Evolutionary conservation across 2,113 vertebrate genomes (phyloP).

Genomic region (Pangasianodon gigas): DNA sequence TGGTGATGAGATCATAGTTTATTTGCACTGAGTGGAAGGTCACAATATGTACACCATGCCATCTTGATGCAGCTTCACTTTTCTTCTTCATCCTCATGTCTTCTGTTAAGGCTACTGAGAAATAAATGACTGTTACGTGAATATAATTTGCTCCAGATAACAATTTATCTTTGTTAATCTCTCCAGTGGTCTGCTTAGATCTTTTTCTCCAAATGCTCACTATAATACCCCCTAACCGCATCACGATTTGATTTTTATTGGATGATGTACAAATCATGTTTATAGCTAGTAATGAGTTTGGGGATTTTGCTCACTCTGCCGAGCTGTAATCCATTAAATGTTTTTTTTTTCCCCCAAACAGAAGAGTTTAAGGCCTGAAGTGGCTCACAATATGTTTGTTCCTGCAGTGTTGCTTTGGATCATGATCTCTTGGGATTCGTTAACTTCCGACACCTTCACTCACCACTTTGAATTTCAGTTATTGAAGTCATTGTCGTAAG

Average conservation of each 20-base stretch:
- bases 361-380: conserved; percentile 8
- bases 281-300: conserved; percentile 29
- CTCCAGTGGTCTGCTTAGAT: not conserved
- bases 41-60: conserved; percentile 12
- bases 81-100: conserved; percentile 1
- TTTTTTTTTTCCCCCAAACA: not conserved
- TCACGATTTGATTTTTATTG: not conserved
- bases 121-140: not conserved
- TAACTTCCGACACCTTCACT: not conserved
- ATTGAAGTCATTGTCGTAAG: conserved; percentile 1
- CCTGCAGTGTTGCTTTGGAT: not conserved
- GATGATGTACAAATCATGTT: conserved; percentile 32
- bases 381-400: not conserved
- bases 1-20: conserved; percentile 60
- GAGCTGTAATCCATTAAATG: conserved; percentile 28
- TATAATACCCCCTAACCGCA: not conserved
- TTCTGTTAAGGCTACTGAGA: not conserved
- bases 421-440: conserved; percentile 12
- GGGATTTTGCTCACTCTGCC: conserved; percentile 23
- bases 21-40: conserved; percentile 25
- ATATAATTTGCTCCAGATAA: not conserved
- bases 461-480: not conserved
- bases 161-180: not conserved
- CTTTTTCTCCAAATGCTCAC: not conserved
- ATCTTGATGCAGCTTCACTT: conserved; percentile 20